Evolutionary conservation across 2,113 vertebrate genomes (phyloP), one percentile per base, ranked within the genome.

Genomic region (Catagonus wagneri): DNA sequence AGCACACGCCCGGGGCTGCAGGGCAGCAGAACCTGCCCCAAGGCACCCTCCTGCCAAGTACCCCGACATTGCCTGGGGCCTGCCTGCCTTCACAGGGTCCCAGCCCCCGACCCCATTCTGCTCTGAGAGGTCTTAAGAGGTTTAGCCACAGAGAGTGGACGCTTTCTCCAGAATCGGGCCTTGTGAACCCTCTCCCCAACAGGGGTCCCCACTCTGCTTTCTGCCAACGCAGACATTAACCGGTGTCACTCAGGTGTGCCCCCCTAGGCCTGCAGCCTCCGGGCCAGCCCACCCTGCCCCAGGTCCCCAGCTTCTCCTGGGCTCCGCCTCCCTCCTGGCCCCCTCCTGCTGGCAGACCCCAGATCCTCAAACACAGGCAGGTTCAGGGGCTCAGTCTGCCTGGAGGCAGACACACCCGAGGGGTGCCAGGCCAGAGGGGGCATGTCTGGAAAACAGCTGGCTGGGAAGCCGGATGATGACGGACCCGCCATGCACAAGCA

Each of bases 401-500:
- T 65, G 44, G 44, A n/a, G 39, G 39, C 9, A 34, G 76, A 9
- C 72, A 27, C 72, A 74, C 23, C 39, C 27, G 36, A 39, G 11
- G 23, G 29, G 9, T 72, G 69, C 69, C 66, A 69, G 1, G 54
- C 50, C 83, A 32, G 13, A 69, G 52, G 66, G 2, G 61, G 6
- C 39, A n/a, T 25, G 16, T 34, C 66, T 87, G 34, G 68, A 29
- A 32, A 65, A 25, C 15, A 14, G 19, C 29, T 7, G 15, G 63
- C 50, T 52, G 10, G 68, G 23, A 17, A 23, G 10, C 27, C 25
- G 2, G 76, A 14, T 11, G 32, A 19, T n/a, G 17, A 68, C 7
- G 5, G 23, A 54, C 22, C 36, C 15, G 0, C 0, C 34, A 34
- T 11, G 5, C 71, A 61, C n/a, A 25, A 8, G 27, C 0, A 2